These are phyloP conservation scores for Bucco capensis DNA, from an alignment of 2,113 vertebrate genomes.

Conservation along the genomic window DNA sequence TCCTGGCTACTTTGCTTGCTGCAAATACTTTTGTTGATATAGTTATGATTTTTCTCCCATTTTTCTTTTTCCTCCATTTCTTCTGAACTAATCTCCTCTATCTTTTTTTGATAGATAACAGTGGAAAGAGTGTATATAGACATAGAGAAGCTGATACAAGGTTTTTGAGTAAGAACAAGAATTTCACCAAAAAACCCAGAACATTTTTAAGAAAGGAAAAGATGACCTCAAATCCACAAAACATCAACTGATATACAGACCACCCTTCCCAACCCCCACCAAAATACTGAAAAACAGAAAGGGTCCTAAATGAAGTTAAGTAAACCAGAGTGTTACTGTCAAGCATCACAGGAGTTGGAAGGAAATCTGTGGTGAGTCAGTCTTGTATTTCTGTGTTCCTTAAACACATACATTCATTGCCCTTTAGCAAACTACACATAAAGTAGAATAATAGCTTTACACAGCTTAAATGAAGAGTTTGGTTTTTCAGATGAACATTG, in stretches of 20 bases:
- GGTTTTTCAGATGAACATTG: constrained; percentile 68
- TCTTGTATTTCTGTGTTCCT: neutral
- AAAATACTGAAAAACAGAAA: neutral
- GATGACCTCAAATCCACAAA: neutral
- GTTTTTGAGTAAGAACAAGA: neutral
- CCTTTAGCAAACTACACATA: constrained; percentile 58
- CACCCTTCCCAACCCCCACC: neutral
- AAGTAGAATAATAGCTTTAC: constrained; percentile 54
- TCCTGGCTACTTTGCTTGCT: neutral
- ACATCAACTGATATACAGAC: neutral
- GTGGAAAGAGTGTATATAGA: neutral
- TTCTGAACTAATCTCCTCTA: neutral
- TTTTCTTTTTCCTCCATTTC: neutral
- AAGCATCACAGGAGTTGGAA: neutral
- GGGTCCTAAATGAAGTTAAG: neutral
- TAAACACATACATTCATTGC: constrained; percentile 36
- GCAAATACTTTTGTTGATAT: neutral
- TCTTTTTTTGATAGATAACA: neutral
- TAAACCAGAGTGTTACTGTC: neutral
- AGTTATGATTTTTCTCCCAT: neutral
- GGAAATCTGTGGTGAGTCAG: neutral
- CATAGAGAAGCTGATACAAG: neutral
- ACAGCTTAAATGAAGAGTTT: constrained; percentile 61
- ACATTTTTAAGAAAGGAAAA: neutral
- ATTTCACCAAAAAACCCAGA: neutral